Conservation (phyloP, 2,113 vertebrate genomes). For the Struthio camelus region DNA sequence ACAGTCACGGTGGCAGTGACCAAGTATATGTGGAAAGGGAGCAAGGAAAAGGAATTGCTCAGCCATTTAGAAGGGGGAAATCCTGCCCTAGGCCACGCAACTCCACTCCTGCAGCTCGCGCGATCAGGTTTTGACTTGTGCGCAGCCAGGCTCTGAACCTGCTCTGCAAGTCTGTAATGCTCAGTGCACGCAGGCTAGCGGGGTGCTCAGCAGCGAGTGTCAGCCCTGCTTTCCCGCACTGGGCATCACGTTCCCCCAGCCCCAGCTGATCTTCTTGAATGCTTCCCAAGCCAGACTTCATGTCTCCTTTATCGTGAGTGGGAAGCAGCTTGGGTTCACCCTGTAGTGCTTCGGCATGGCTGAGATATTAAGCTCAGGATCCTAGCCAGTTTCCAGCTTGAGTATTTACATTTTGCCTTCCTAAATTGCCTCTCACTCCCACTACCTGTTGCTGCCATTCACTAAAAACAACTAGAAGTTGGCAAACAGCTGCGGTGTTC, state of each 20-base stretch:
- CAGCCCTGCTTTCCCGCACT: not conserved
- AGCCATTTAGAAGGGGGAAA: not conserved
- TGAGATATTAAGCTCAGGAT: not conserved
- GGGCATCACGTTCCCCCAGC: not conserved
- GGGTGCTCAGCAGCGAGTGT: not conserved
- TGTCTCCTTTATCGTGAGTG: not conserved
- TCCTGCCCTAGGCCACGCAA: not conserved
- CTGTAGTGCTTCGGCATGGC: not conserved
- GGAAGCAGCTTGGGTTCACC: not conserved
- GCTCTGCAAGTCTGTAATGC: not conserved
- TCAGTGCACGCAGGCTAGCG: not conserved
- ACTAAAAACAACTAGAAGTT: not conserved
- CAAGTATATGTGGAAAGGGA: not conserved
- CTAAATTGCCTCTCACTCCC: not conserved
- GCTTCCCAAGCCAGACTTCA: not conserved
- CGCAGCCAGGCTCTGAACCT: not conserved
- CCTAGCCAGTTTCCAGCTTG: not conserved
- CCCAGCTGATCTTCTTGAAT: not conserved
- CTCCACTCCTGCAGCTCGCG: not conserved
- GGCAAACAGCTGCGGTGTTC: not conserved
- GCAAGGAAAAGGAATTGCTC: not conserved
- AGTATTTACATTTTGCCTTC: conserved; percentile 3
- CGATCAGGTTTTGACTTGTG: not conserved
- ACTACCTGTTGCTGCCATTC: conserved; percentile 38
- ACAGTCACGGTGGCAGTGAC: not conserved